Evolutionary conservation across 1,140 invertebrate species (phyloP).

Genomic region (Drosophila subpulchrella): DNA sequence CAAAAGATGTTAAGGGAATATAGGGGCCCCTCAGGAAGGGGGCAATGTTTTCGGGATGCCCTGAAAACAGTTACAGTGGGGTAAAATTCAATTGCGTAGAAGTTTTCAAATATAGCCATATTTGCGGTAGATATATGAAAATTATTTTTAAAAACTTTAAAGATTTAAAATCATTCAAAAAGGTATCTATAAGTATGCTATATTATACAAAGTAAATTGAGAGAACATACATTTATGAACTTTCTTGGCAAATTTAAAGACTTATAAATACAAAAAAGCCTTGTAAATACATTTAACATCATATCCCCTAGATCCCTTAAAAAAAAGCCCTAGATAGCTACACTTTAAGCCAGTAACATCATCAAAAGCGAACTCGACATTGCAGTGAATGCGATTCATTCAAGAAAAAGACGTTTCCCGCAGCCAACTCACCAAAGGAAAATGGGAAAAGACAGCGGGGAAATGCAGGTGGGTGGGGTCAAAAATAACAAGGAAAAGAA

Average conservation of each 20-base stretch:
- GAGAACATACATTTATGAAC: too few relatives aligned
- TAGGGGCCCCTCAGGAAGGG: background rate
- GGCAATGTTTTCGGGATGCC: background rate
- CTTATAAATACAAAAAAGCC: too few relatives aligned
- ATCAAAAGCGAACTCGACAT: background rate
- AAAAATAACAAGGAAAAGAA: background rate
- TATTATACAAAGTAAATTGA: too few relatives aligned
- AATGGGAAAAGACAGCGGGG: background rate
- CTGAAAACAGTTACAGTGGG: background rate
- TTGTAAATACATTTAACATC: too few relatives aligned
- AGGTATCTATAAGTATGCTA: background rate
- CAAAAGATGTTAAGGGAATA: conserved; percentile 9
- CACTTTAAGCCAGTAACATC: background rate
- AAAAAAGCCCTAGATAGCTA: background rate
- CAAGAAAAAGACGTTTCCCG: conserved; percentile 11
- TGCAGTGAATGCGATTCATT: conserved; percentile 7
- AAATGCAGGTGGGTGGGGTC: background rate
- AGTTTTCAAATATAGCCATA: too few relatives aligned
- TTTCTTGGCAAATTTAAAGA: too few relatives aligned
- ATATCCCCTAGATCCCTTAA: background rate
- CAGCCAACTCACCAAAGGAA: background rate
- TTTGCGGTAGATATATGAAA: too few relatives aligned
- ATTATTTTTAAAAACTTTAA: too few relatives aligned
- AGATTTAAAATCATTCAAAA: background rate
- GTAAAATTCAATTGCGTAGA: too few relatives aligned